Percentiles rank a stretch among this genome's conserved stretches.
phyloP scores from a whole-genome alignment of 37 sponge, comb jelly and placozoan genomes.

The Petrosia ficiformis region DNA sequence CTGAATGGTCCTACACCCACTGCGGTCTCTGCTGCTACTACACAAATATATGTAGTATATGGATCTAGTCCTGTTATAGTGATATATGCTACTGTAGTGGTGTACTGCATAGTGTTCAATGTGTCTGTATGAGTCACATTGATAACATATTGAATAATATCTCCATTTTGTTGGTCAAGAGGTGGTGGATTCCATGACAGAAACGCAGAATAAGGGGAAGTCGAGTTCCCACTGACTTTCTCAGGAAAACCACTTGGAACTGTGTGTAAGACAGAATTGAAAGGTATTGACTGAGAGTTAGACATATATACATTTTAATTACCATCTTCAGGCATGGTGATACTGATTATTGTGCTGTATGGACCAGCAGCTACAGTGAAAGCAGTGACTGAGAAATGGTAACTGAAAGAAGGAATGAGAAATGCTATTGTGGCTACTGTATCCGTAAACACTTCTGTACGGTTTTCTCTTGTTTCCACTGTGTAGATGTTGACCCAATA shows the following conservation, averaged over 20 bases:
- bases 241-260: constrained; percentile 16
- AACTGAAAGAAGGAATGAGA: constrained; percentile 9
- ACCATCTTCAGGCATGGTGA: constrained; percentile 27
- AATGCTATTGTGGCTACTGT: not conserved
- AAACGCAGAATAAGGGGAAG: not conserved
- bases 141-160: not conserved
- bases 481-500: not conserved
- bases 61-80: constrained; percentile 4
- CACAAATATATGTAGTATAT: constrained; percentile 12
- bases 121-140: constrained; percentile 12
- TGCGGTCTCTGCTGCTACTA: constrained; percentile 33
- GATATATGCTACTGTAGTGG: not conserved
- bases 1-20: constrained; percentile 44
- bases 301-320: not conserved
- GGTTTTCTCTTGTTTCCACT: not conserved
- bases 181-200: constrained; percentile 24
- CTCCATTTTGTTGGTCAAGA: not conserved
- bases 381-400: constrained; percentile 4
- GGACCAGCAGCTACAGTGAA: constrained; percentile 32
- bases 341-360: constrained; percentile 5
- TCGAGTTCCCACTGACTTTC: not conserved
- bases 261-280: not conserved
- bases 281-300: not conserved
- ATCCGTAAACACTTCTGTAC: not conserved
- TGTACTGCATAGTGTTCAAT: constrained; percentile 7